Conservation (phyloP, 1,140 invertebrate species). For the Anoplolepis gracilipes region DNA sequence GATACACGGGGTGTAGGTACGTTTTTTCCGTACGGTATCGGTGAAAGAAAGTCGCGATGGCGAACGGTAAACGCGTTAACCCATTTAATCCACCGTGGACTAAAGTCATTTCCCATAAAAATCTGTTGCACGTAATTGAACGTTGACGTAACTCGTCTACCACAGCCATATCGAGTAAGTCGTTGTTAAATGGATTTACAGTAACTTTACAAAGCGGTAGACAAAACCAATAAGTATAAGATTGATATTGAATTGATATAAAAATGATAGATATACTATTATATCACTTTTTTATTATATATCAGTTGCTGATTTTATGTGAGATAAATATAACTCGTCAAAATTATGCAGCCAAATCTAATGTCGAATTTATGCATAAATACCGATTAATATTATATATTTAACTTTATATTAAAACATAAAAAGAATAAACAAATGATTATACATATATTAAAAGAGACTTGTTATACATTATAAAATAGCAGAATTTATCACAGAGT, state of each 20-base stretch:
- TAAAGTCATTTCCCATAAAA: conserved; percentile 37
- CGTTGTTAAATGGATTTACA: neutral
- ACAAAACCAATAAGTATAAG: neutral
- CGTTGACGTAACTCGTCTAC: conserved; percentile 8
- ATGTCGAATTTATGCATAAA: too few species aligned
- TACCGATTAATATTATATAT: too few species aligned
- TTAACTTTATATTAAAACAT: too few species aligned
- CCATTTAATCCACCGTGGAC: conserved; percentile 55
- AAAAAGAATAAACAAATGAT: too few species aligned
- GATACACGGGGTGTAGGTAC: neutral
- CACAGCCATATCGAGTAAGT: neutral
- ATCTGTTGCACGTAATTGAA: conserved; percentile 50
- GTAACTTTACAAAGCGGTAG: neutral
- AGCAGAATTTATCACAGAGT: neutral
- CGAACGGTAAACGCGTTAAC: conserved; percentile 37
- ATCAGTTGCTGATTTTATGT: neutral
- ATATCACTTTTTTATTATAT: neutral
- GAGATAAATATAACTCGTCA: neutral
- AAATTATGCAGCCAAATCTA: neutral
- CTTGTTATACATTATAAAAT: neutral
- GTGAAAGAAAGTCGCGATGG: conserved; percentile 43
- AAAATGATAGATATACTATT: neutral
- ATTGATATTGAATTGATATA: neutral
- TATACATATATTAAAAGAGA: too few species aligned
- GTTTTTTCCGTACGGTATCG: neutral